Percentiles rank a stretch among this genome's conserved stretches.
Conservation (phyloP, 2,888 invertebrate species). For the Malthinus flaveolus region DNA sequence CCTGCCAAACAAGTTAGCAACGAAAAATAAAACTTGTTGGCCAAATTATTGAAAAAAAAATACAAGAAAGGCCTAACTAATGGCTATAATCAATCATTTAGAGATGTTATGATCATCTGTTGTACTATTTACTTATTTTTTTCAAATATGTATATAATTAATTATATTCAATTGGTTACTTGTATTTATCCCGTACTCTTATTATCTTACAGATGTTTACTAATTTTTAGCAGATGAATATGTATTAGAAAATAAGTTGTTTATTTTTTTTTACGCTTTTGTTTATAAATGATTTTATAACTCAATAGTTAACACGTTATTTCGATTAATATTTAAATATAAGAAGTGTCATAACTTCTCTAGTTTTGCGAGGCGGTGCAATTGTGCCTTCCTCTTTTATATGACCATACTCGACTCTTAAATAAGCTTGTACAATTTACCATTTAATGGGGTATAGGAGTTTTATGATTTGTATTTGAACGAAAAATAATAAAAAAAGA, state of each 20-base stretch:
- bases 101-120: conserved; percentile 49
- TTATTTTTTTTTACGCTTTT: conserved; percentile 16
- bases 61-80: conserved; percentile 45
- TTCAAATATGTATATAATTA: conserved; percentile 18
- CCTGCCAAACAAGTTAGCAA: conserved; percentile 35
- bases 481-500: neutral
- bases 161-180: conserved; percentile 12
- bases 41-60: conserved; percentile 5
- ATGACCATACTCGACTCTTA: conserved; percentile 44
- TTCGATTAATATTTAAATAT: conserved; percentile 10
- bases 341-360: conserved; percentile 51
- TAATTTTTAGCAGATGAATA: conserved; percentile 17
- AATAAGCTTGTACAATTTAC: conserved; percentile 29
- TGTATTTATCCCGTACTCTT: conserved; percentile 12
- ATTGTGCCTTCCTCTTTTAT: conserved; percentile 53
- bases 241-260: conserved; percentile 17
- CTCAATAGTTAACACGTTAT: too few species aligned
- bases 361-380: conserved; percentile 51
- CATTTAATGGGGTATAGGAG: conserved; percentile 28
- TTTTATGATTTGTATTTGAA: conserved; percentile 21
- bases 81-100: conserved; percentile 48
- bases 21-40: conserved; percentile 34
- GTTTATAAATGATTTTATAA: conserved; percentile 9
- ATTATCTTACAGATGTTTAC: neutral
- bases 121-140: conserved; percentile 19